Conservation (phyloP, 2,888 invertebrate species). For the Eledona agricola region DNA sequence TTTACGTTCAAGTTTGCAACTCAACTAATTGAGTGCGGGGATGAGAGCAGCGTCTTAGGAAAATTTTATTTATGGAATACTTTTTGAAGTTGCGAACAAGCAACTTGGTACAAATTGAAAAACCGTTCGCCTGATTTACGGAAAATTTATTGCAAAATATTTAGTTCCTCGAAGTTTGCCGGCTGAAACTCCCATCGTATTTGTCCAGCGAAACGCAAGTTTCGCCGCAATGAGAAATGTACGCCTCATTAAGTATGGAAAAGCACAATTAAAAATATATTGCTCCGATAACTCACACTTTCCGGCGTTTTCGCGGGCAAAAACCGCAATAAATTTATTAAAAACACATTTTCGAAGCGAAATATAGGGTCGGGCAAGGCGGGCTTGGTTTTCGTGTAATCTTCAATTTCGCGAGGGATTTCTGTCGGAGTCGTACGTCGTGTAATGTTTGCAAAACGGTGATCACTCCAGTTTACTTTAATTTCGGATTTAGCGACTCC, state of each 20-base stretch:
- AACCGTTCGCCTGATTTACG: slow-evolving; percentile 5
- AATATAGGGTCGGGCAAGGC: slow-evolving; percentile 20
- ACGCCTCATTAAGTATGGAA: slow-evolving; percentile 5
- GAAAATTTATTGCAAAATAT: slow-evolving; percentile 11
- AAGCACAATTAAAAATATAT: slow-evolving; percentile 28
- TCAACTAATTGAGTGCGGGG: slow-evolving; percentile 19
- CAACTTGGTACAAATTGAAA: slow-evolving; percentile 4
- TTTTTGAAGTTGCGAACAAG: background rate
- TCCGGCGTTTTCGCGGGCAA: slow-evolving; percentile 9
- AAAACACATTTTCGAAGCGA: slow-evolving; percentile 27
- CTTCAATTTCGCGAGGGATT: slow-evolving; percentile 29
- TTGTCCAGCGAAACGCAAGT: slow-evolving; percentile 2
- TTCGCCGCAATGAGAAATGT: no score
- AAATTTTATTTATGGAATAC: slow-evolving; percentile 19
- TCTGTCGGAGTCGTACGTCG: slow-evolving; percentile 28
- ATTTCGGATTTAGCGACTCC: slow-evolving; percentile 8
- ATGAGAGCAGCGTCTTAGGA: slow-evolving; percentile 13
- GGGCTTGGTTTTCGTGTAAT: slow-evolving; percentile 22
- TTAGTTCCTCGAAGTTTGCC: slow-evolving; percentile 11
- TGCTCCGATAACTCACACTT: slow-evolving; percentile 20
- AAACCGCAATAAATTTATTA: slow-evolving; percentile 32
- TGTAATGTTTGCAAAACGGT: slow-evolving; percentile 24
- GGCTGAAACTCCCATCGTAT: slow-evolving; percentile 1
- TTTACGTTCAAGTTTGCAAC: slow-evolving; percentile 19
- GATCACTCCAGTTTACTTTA: slow-evolving; percentile 23